phyloP scores from a whole-genome alignment of 2,113 vertebrate genomes.

The Hippocampus guttulatus region DNA sequence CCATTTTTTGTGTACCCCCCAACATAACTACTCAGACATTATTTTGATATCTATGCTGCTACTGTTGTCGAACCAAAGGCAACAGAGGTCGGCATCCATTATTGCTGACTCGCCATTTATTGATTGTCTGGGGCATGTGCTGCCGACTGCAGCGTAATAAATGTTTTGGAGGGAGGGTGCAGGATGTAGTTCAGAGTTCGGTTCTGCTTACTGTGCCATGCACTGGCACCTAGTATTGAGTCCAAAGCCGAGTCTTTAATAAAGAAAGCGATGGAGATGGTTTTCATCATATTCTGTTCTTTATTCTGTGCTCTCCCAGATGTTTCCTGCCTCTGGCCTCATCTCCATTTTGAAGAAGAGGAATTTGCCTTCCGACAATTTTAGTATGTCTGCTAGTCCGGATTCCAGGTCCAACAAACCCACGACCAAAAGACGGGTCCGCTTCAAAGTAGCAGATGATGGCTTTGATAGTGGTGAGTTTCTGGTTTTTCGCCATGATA shows the following conservation, averaged over 20 bases:
- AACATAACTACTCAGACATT: too few species aligned
- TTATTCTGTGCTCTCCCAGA: slow-evolving; percentile 61
- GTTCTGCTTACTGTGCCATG: slow-evolving; percentile 3
- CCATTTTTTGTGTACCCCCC: not conserved
- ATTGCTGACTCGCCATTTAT: not conserved
- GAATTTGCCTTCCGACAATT: slow-evolving; percentile 38
- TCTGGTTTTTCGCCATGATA: slow-evolving; percentile 6
- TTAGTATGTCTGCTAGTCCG: slow-evolving; percentile 58
- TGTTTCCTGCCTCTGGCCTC: slow-evolving; percentile 79
- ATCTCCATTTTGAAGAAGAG: slow-evolving; percentile 95
- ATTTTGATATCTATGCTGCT: not conserved
- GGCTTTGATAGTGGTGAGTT: slow-evolving; percentile 81
- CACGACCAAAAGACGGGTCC: slow-evolving; percentile 81
- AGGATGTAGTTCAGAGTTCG: slow-evolving; percentile 9
- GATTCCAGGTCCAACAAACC: slow-evolving; percentile 63
- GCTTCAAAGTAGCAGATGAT: slow-evolving; percentile 88
- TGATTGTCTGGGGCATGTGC: not conserved
- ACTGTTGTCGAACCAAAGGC: not conserved
- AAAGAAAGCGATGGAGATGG: not conserved
- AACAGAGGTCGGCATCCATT: not conserved
- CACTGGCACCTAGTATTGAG: slow-evolving; percentile 32
- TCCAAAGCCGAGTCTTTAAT: not conserved
- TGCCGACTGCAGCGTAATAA: not conserved
- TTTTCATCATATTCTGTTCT: slow-evolving; percentile 1
- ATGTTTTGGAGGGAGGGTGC: not conserved